Base-by-base conservation (phyloP, 2,113 vertebrate genomes). In the Maccullochella peelii region DNA sequence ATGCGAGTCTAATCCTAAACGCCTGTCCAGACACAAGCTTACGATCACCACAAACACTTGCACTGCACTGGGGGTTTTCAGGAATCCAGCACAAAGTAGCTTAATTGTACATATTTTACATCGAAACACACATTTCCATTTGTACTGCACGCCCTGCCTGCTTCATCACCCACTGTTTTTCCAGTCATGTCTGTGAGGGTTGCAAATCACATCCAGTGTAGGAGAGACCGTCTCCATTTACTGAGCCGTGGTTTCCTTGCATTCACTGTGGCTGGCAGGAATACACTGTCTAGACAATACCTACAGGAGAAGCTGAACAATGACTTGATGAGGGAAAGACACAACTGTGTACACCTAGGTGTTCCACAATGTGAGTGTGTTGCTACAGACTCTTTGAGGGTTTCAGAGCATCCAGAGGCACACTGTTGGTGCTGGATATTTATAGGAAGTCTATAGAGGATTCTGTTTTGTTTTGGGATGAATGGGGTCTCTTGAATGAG, bases 281-380 rank as follows among this genome's bases (percentile, higher is more conserved):
- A 73, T 33, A 81, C 23, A 5, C 6, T 4, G 52, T 86, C 74
- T 57, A 69, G 61, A 94, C 88, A 90, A 92, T 84, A 81, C 57
- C 65, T 73, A 54, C 69, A 88, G 86, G 82, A 79, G 82, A 86
- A 67, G 73, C 77, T 68, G 58, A 85, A 91, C 88, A 92, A 93
- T 89, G 88, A 85, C 82, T 3, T 42, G 10, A 80, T 73, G 61
- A 6, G 25, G 77, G 65, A 79, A 76, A 59, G 50, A 65, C 38
- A 73, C 71, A n/a, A 58, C 36, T 44, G 40, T 59, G 73, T 67
- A 65, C 54, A 90, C 75, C 75, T 72, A 71, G 38, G 57, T 50
- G 36, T 82, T 82, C 10, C 62, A 47, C 47, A 33, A 73, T 69
- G 68, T 72, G 68, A 55, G 40, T 2, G 73, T 21, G 70, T 44